Conservation (phyloP, 1,140 invertebrate genomes). For the Lethrus apterus region DNA sequence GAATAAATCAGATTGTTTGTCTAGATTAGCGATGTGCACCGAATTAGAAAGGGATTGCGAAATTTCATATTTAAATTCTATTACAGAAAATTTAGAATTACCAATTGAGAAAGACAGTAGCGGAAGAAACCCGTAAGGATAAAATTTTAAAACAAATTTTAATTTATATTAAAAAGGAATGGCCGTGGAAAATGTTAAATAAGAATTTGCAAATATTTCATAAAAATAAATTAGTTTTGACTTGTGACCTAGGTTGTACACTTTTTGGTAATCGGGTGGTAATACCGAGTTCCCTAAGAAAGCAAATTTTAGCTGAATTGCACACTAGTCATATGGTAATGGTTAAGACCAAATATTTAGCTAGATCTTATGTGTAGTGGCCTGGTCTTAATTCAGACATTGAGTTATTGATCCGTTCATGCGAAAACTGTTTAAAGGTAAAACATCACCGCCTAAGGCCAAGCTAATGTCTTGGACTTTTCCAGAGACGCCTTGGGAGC, state of each 20-base stretch:
- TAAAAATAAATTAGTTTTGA: too few species aligned
- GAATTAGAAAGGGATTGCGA: too few species aligned
- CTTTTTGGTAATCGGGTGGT: conserved; percentile 31
- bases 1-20: conserved; percentile 1
- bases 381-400: conserved; percentile 12
- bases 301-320: conserved; percentile 27
- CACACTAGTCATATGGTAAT: conserved; percentile 18
- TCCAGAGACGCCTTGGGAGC: background rate
- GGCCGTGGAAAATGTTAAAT: too few species aligned
- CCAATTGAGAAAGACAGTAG: too few species aligned
- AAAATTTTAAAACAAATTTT: too few species aligned
- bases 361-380: conserved; percentile 13
- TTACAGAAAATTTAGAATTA: too few species aligned
- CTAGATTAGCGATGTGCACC: too few species aligned
- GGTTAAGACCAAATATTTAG: conserved; percentile 9
- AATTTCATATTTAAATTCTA: too few species aligned
- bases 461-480: background rate
- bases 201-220: too few species aligned
- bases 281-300: conserved; percentile 23
- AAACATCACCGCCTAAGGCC: background rate
- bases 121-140: too few species aligned
- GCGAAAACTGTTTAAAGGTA: conserved; percentile 3
- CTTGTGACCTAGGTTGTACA: conserved; percentile 24
- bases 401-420: conserved; percentile 6
- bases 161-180: too few species aligned